Evolutionary conservation across 2,797 vertebrate genomes (phyloP), one percentile per base, ranked within the genome.

Genomic region (Eulemur mongoz): DNA sequence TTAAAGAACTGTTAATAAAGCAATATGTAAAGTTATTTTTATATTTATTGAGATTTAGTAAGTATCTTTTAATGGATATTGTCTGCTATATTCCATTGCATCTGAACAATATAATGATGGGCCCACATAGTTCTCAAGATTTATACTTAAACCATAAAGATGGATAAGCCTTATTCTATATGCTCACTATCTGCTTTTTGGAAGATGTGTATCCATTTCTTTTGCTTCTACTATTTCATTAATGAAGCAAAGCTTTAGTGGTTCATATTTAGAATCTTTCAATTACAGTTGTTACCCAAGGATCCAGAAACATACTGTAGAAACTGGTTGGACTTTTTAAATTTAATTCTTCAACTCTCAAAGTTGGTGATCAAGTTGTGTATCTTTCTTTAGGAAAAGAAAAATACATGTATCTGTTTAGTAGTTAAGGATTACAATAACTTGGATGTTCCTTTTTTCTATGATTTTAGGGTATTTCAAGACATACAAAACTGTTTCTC

Each of bases 61-160:
- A 80, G 45, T 79, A 54, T 59, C 13, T 50, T 88, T 69, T 50
- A 81, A 50, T 89, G 30, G 3, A 11, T 89, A 14, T 89, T 45
- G 57, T 81, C 50, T 70, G 11, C n/a, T 85, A 1, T 85, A 35
- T 52, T 93, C n/a, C 69, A 38, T 10, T 54, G 1, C 72, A 15
- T 92, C 40, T 89, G 10, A 63, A 59, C 10, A 89, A 59, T 82
- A 78, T 76, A 92, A 85, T 40, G 43, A 63, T 32, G 67, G 12
- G 7, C 1, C 10, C 18, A 89, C 15, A 59, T 54, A 23, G n/a
- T 90, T 83, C 50, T 90, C 48, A 80, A 57, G 32, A 52, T 50
- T 97, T 80, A 86, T 69, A 84, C 88, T 84, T 88, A 87, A 89
- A 75, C 48, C 32, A 38, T 57, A 73, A 87, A 91, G 83, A 2